These are phyloP conservation scores for Caenorhabditis wallacei DNA, from an alignment of 2,888 invertebrate genomes.

Conservation along the genomic window DNA sequence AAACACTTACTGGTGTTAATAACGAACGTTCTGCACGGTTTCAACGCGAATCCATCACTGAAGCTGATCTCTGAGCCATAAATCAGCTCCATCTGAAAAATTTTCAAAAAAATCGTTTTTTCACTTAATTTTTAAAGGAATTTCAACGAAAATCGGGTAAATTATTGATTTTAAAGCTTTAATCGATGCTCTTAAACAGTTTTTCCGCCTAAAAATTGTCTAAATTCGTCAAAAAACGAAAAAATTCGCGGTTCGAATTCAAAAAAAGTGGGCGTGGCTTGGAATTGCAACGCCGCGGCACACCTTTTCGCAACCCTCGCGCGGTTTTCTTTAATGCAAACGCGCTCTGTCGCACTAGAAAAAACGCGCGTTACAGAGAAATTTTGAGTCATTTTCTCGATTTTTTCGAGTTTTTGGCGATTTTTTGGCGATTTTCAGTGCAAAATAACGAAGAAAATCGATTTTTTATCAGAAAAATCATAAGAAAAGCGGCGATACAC, in stretches of 20 bases:
- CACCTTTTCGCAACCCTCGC: conserved; percentile 20
- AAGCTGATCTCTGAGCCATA: conserved; percentile 68
- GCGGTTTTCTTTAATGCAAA: conserved; percentile 1
- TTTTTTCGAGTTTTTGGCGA: no score
- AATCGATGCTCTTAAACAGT: no score
- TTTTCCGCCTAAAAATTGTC: neutral
- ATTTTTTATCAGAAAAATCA: no score
- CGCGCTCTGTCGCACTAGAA: conserved; percentile 5
- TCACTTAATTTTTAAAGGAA: no score
- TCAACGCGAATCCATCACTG: conserved; percentile 58
- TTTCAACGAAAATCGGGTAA: neutral
- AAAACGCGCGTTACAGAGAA: conserved; percentile 13
- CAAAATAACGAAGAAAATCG: no score
- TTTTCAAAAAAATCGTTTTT: neutral
- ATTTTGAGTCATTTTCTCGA: no score
- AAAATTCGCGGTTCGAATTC: conserved; percentile 45
- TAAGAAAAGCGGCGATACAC: no score
- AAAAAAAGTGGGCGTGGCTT: conserved; percentile 31
- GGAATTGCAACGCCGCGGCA: conserved; percentile 24
- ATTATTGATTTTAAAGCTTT: neutral
- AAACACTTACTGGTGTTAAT: conserved; percentile 72
- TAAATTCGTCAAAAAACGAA: neutral
- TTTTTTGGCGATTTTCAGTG: no score
- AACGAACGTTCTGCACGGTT: conserved; percentile 67
- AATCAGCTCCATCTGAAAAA: conserved; percentile 67